These are phyloP conservation scores for Chlamydotis undulata DNA, from an alignment of 2,113 vertebrate species.

Conservation along the genomic window DNA sequence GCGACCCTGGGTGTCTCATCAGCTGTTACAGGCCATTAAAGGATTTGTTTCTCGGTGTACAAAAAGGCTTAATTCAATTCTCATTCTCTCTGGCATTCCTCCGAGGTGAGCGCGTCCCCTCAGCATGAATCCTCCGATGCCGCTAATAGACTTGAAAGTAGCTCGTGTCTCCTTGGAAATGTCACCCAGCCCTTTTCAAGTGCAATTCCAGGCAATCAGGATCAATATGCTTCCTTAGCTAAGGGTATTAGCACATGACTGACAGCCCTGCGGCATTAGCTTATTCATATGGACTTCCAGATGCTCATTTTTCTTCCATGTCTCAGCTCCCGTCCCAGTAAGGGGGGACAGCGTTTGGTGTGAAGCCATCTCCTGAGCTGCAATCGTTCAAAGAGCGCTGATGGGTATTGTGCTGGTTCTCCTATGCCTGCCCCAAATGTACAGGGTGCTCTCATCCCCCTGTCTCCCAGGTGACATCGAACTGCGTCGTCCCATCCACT, in stretches of 20 bases:
- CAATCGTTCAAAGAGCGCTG: background rate
- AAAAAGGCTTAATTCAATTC: slow-evolving; percentile 59
- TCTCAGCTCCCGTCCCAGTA: background rate
- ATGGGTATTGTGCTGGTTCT: background rate
- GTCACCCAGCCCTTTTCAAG: slow-evolving; percentile 72
- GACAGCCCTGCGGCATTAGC: slow-evolving; percentile 44
- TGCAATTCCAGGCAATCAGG: slow-evolving; percentile 70
- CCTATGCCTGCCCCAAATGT: background rate
- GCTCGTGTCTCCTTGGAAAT: slow-evolving; percentile 72
- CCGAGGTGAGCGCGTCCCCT: slow-evolving; percentile 50
- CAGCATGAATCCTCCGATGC: slow-evolving; percentile 38
- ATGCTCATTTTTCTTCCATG: slow-evolving; percentile 49
- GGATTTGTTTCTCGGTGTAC: slow-evolving; percentile 52
- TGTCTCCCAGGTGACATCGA: background rate
- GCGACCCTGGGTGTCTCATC: slow-evolving; percentile 24
- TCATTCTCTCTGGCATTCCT: slow-evolving; percentile 56
- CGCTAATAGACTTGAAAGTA: slow-evolving; percentile 73
- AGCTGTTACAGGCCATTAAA: slow-evolving; percentile 52
- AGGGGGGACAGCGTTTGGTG: background rate
- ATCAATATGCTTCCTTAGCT: slow-evolving; percentile 71
- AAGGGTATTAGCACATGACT: slow-evolving; percentile 69
- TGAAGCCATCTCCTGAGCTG: background rate
- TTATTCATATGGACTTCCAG: slow-evolving; percentile 33
- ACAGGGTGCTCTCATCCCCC: background rate
- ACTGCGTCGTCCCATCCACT: background rate